Percentiles rank a stretch among this genome's conserved stretches.
Conservation (phyloP, 2,797 vertebrate genomes). For the Enteromius anoplus region DNA sequence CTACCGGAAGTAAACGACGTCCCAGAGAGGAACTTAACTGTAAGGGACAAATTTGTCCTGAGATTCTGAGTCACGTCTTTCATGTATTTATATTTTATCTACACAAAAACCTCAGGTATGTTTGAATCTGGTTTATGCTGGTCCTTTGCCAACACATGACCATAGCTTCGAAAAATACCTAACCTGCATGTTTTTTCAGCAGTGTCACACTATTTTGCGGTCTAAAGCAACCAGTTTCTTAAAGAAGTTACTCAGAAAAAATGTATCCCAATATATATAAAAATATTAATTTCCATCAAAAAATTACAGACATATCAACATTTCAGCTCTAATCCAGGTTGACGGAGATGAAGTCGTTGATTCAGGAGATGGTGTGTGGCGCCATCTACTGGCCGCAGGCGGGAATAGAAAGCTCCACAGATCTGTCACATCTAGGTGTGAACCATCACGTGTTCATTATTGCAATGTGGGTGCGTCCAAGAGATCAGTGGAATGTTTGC, state of each 20-base stretch:
- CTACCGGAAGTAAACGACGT: too few species aligned
- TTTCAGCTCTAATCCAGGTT: background rate
- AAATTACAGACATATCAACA: background rate
- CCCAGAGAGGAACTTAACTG: too few species aligned
- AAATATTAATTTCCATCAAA: too few species aligned
- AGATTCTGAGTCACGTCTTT: too few species aligned
- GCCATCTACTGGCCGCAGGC: constrained; percentile 31
- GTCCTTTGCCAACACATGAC: too few species aligned
- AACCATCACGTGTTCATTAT: background rate
- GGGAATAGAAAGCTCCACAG: background rate
- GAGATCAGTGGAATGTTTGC: background rate
- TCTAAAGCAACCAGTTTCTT: background rate
- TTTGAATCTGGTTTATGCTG: too few species aligned
- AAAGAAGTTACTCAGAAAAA: background rate
- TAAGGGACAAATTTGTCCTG: too few species aligned
- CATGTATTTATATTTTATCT: too few species aligned
- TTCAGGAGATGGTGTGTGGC: background rate
- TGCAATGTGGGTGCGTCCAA: background rate
- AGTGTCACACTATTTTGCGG: background rate
- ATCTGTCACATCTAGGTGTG: background rate
- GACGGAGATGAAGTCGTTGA: background rate
- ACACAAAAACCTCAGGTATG: too few species aligned
- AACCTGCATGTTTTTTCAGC: too few species aligned
- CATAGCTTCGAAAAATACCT: too few species aligned
- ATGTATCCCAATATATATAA: background rate